A percentile compares a stretch with the other conserved stretches of the same genome.
Evolutionary conservation across 2,888 invertebrate species (phyloP).

Genomic region (Latrodectus hesperus): DNA sequence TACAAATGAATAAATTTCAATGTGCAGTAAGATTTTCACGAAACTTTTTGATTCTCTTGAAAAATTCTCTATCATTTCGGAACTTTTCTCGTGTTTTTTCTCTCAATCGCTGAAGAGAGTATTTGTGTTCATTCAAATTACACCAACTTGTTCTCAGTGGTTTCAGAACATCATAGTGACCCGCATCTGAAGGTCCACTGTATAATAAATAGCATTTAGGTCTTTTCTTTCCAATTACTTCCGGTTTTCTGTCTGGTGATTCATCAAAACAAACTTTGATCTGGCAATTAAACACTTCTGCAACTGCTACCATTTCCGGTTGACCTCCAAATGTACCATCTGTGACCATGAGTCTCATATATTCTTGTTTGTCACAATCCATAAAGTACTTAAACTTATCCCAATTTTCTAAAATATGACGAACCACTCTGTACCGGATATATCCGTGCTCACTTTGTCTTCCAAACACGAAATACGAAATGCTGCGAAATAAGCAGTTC

Average conservation of each 20-base stretch:
- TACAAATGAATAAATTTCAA: no score
- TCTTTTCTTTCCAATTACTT: background rate
- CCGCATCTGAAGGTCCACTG: background rate
- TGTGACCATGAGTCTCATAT: background rate
- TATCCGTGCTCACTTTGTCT: background rate
- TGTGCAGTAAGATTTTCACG: no score
- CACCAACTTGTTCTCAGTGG: background rate
- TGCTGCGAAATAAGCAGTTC: constrained; percentile 6
- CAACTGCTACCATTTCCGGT: constrained; percentile 3
- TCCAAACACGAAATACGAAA: background rate
- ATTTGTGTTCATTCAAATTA: background rate
- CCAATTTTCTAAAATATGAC: background rate
- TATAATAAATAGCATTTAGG: background rate
- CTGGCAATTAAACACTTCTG: background rate
- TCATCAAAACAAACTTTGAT: background rate
- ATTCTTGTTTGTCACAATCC: background rate
- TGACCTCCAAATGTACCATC: background rate
- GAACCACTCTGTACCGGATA: background rate
- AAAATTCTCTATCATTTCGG: no score
- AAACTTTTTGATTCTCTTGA: no score
- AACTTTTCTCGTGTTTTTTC: background rate
- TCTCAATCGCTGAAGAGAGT: background rate
- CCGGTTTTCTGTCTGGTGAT: background rate
- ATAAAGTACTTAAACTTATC: background rate
- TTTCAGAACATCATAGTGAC: constrained; percentile 2